Evolutionary conservation across 2,888 invertebrate species (phyloP).

Genomic region (Thymelicus sylvestris): DNA sequence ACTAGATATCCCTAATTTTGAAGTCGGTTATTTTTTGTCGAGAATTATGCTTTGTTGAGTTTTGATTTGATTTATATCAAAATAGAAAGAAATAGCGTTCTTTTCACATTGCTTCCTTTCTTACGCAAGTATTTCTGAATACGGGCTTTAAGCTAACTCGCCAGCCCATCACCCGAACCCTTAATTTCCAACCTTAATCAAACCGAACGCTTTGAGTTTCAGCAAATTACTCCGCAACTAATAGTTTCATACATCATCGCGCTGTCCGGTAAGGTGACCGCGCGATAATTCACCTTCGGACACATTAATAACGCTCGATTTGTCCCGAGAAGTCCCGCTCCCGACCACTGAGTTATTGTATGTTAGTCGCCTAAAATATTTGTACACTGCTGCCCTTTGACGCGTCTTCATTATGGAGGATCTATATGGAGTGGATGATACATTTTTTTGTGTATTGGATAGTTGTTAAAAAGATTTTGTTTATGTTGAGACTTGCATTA

Average conservation of each 20-base stretch:
- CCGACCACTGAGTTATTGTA: slow-evolving; percentile 57
- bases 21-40: no score
- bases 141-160: not conserved
- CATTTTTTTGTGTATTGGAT: no score
- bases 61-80: no score
- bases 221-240: slow-evolving; percentile 34
- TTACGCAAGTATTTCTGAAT: no score
- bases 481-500: no score
- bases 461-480: no score
- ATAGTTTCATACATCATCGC: slow-evolving; percentile 34
- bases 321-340: slow-evolving; percentile 47
- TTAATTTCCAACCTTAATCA: slow-evolving; percentile 29
- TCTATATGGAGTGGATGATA: slow-evolving; percentile 18
- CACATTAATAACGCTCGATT: slow-evolving; percentile 73
- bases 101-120: no score
- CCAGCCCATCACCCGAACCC: not conserved
- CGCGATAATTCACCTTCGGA: slow-evolving; percentile 53
- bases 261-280: slow-evolving; percentile 46
- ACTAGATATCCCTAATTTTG: no score
- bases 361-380: slow-evolving; percentile 69
- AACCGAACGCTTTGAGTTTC: slow-evolving; percentile 18
- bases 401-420: slow-evolving; percentile 45
- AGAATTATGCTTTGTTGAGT: no score
- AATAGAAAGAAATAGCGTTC: no score
- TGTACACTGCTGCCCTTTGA: slow-evolving; percentile 56